Evolutionary conservation across 2,797 vertebrate genomes (phyloP), one percentile per base, ranked within the genome.

Genomic region (Aulostomus chinensis): DNA sequence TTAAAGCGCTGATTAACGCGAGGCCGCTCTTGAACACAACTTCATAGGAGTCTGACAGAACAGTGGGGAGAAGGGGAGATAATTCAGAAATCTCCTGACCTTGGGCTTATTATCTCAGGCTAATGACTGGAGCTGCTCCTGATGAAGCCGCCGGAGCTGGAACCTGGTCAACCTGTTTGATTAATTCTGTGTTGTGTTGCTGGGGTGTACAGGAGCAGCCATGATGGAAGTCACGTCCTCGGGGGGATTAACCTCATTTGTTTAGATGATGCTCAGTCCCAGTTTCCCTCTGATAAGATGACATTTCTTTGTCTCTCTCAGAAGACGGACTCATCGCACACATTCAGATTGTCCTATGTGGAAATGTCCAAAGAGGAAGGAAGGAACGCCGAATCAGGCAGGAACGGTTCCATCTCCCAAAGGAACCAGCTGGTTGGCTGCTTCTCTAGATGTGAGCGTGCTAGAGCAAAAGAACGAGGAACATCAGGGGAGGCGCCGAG

Each of bases 1-100:
- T 91, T 91, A 90, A 86, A 83, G 41, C 83, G 55, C 82, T 90
- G 88, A 91, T 91, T 86, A 92, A 89, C 80, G 78, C 47, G 76
- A 81, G 80, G 47, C 78, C 26, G 60, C 83, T 78, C 87, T 87
- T 16, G 55, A 86, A 82, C 81, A 87, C 86, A 88, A 80, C 88
- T 86, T 85, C 76, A 75, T 75, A 66, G 74, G 76, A 62, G 84
- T 66, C 60, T 78, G 83, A 83, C 66, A 57, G 73, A 85, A 71
- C 80, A 77, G 83, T 60, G 74, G 83, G 79, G 75, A 79, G 77
- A 85, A 70, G 76, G 77, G 64, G 76, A 76, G 78, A 81, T 86
- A 73, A 84, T 87, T 86, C 80, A 68, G 71, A 83, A 86, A 85
- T 85, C 84, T 81, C 81, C 73, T 87, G 86, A 89, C 86, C 86